Evolutionary conservation across 2,113 vertebrate species (phyloP), one percentile per base, ranked within the genome.

Genomic region (Equus przewalskii): DNA sequence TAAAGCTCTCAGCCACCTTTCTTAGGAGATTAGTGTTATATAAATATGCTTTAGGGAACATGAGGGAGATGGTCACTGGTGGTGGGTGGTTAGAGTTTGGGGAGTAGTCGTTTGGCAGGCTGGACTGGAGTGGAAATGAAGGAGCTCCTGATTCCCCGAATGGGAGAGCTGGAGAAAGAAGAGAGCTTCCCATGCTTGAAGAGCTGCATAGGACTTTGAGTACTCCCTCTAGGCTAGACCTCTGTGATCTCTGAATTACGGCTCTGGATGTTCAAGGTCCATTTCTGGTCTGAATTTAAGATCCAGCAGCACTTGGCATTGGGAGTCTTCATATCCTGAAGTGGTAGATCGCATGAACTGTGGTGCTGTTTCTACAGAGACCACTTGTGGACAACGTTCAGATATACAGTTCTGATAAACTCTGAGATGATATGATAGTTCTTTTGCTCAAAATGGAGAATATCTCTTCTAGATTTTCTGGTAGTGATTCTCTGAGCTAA

Each of bases 391-490:
- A 62, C 22, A 94, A 21, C 73, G 84, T 89, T 97, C 41, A 95
- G 54, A 88, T 51, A 70, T 64, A 76, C 7, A 73, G 11, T 78
- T 88, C 54, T 85, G 26, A 44, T 65, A 83, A 83, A 67, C 44
- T 72, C 70, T 90, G 64, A 83, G 36, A 85, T 76, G 76, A 41
- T 58, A 33, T 84, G 70, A 82, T 81, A 72, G n/a, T 86, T 36
- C 41, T 96, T 79, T 94, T 96, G 36, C 69, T 91, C n/a, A 94
- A 78, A 93, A 73, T 70, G 30, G 94, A 91, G 46, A 84, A 33
- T 79, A 46, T 65, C 28, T 90, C 75, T 88, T 87, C 33, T 85
- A 44, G n/a, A 60, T 83, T 76, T 89, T 67, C n/a, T 41, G 36
- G 5, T 87, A 91, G 54, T 96, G 33, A 62, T 91, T 88, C 64